phyloP scores from a whole-genome alignment of 1,140 invertebrate genomes.

The Vanessa tameamea region DNA sequence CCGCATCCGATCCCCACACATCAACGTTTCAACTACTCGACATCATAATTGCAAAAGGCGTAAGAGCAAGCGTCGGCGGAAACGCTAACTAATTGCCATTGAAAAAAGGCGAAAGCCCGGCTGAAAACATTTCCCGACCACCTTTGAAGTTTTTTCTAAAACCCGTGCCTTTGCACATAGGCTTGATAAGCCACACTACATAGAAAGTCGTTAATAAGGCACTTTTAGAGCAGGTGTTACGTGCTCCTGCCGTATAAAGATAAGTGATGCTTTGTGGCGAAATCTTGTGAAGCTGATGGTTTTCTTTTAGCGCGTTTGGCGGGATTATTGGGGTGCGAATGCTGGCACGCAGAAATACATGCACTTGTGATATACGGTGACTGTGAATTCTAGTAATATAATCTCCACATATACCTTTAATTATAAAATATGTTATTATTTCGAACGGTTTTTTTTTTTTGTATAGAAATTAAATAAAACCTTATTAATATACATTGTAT shows the following conservation, averaged over 20 bases:
- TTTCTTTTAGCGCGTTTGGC: conserved; percentile 61
- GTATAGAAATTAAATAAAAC: too few species aligned
- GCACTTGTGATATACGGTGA: conserved; percentile 2
- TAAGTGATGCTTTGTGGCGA: conserved; percentile 58
- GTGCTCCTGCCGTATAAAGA: conserved; percentile 51
- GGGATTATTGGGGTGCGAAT: conserved; percentile 43
- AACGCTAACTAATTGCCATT: conserved; percentile 79
- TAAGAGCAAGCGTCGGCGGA: conserved; percentile 64
- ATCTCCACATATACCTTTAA: not conserved
- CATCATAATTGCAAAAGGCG: conserved; percentile 75
- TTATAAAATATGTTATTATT: not conserved
- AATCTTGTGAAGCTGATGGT: conserved; percentile 52
- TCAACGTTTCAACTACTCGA: conserved; percentile 54
- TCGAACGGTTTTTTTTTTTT: too few species aligned
- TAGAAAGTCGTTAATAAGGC: conserved; percentile 73
- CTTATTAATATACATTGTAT: too few species aligned
- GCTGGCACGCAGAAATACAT: conserved; percentile 15
- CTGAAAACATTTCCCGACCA: conserved; percentile 73
- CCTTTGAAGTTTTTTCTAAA: conserved; percentile 75
- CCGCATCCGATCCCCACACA: conserved; percentile 26
- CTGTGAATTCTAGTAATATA: not conserved
- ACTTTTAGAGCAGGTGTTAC: conserved; percentile 75
- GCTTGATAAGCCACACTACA: conserved; percentile 75
- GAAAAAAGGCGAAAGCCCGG: conserved; percentile 78
- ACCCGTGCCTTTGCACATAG: conserved; percentile 61